Evolutionary conservation across 2,797 vertebrate genomes (phyloP).

Genomic region (Aeoliscus strigatus): DNA sequence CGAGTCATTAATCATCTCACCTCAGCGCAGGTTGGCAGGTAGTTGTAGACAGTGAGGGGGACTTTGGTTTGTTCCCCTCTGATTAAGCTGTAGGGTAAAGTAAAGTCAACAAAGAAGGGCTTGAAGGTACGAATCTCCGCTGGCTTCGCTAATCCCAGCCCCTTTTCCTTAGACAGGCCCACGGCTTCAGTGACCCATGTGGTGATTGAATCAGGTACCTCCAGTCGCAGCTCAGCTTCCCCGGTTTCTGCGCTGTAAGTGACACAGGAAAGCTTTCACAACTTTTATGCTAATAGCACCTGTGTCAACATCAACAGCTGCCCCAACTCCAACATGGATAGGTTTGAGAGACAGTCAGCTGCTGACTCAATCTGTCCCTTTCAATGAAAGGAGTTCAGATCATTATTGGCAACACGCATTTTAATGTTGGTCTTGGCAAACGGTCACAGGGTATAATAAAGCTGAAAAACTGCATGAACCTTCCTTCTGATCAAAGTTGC

Average conservation of each 20-base stretch:
- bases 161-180: constrained; percentile 77
- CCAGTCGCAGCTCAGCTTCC: constrained; percentile 78
- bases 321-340: constrained; percentile 29
- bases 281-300: constrained; percentile 47
- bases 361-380: constrained; percentile 52
- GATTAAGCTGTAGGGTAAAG: constrained; percentile 82
- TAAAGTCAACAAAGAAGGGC: constrained; percentile 90
- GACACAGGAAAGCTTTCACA: constrained; percentile 12
- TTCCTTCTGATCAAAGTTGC: constrained; percentile 58
- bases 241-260: constrained; percentile 69
- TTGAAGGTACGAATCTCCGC: constrained; percentile 84
- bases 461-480: constrained; percentile 43
- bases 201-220: constrained; percentile 88
- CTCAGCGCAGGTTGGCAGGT: constrained; percentile 81
- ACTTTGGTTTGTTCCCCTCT: constrained; percentile 91
- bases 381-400: constrained; percentile 52
- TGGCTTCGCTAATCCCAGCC: constrained; percentile 78
- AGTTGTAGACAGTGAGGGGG: constrained; percentile 86
- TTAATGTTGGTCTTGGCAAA: constrained; percentile 60
- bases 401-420: constrained; percentile 54
- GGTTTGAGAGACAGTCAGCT: constrained; percentile 48
- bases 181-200: constrained; percentile 87
- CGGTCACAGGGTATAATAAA: constrained; percentile 46
- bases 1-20: constrained; percentile 55
- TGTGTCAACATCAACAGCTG: constrained; percentile 62